Conservation (phyloP, 2,888 invertebrate species). For the Pimpla rufipes region DNA sequence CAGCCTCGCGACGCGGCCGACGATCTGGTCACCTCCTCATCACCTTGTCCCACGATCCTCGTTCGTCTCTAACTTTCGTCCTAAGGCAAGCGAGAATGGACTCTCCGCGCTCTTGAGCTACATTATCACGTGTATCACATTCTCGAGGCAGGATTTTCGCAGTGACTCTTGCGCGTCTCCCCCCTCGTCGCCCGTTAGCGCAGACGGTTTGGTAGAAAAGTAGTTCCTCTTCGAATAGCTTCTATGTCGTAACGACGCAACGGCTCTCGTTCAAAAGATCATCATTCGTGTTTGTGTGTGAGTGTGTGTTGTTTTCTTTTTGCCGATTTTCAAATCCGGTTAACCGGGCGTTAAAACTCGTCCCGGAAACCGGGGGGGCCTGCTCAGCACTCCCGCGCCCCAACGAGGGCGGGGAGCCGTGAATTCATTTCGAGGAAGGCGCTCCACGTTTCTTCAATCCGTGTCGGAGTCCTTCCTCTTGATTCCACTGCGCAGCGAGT, state of each 20-base stretch:
- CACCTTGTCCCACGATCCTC: slow-evolving; percentile 16
- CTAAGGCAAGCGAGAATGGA: slow-evolving; percentile 65
- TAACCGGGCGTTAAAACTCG: slow-evolving; percentile 18
- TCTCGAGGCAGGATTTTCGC: slow-evolving; percentile 62
- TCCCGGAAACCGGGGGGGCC: slow-evolving; percentile 53
- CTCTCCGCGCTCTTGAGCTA: slow-evolving; percentile 56
- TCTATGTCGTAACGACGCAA: slow-evolving; percentile 11
- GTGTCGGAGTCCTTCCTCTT: slow-evolving; percentile 73
- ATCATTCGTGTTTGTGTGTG: slow-evolving; percentile 36
- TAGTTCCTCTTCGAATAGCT: slow-evolving; percentile 46
- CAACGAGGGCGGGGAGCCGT: slow-evolving; percentile 37
- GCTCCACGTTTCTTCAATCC: slow-evolving; percentile 69
- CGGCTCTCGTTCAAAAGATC: slow-evolving; percentile 29
- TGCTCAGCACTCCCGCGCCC: slow-evolving; percentile 29
- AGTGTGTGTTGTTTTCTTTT: no score
- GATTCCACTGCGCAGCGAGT: slow-evolving; percentile 65
- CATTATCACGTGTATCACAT: slow-evolving; percentile 63
- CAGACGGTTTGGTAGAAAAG: slow-evolving; percentile 54
- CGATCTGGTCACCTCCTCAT: slow-evolving; percentile 19
- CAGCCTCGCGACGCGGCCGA: slow-evolving; percentile 27
- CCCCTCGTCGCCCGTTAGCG: slow-evolving; percentile 11
- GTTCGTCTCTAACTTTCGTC: slow-evolving; percentile 55
- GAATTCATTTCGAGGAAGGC: slow-evolving; percentile 63
- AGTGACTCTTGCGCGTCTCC: background rate
- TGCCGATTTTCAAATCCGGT: slow-evolving; percentile 50